Percentiles rank a stretch among this genome's conserved stretches.
Evolutionary conservation across 92 coral and sea anemone genomes (phyloP).

Genomic region (Isaurus tuberculatus): DNA sequence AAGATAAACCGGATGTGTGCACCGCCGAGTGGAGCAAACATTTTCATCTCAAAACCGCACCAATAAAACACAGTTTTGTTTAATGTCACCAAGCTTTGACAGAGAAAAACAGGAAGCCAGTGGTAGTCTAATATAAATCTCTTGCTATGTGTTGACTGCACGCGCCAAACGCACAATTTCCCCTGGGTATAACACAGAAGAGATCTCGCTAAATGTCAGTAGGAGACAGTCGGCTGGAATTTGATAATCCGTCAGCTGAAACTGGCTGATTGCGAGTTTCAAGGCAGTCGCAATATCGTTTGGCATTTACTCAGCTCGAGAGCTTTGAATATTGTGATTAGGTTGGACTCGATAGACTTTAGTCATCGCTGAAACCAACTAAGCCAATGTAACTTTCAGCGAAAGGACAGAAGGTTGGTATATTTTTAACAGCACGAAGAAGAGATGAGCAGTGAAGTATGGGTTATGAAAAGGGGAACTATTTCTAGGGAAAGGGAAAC

Average conservation of each 20-base stretch:
- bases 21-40: neutral
- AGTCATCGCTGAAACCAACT: neutral
- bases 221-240: neutral
- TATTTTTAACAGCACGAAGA: neutral
- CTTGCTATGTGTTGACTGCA: neutral
- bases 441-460: constrained; percentile 21
- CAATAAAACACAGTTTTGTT: constrained; percentile 16
- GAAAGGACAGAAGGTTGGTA: neutral
- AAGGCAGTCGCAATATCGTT: neutral
- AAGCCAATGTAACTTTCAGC: neutral
- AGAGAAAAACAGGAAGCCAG: neutral
- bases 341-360: neutral
- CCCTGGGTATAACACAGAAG: neutral
- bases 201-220: neutral
- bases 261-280: neutral
- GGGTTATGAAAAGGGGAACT: constrained; percentile 25
- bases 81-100: constrained; percentile 4
- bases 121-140: neutral
- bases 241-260: neutral
- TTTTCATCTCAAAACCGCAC: neutral
- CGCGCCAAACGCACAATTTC: neutral
- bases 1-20: constrained; percentile 31
- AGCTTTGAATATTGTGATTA: neutral
- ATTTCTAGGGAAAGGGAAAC: neutral
- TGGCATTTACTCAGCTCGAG: neutral